These are phyloP conservation scores for Temnothorax curvispinosus DNA, from an alignment of 1,140 invertebrate species.

Conservation along the genomic window DNA sequence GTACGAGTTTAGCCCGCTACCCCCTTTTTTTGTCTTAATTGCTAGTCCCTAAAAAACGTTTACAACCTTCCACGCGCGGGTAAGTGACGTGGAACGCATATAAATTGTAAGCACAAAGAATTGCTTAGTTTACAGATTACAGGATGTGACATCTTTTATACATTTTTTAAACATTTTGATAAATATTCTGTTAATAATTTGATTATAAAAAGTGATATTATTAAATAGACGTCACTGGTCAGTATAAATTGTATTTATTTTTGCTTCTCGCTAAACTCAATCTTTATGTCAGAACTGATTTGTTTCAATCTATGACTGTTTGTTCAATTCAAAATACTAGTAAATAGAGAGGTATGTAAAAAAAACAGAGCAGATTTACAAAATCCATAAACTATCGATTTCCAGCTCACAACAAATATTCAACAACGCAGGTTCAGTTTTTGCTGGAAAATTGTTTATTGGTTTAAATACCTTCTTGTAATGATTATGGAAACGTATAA, in stretches of 20 bases:
- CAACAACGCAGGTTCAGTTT: neutral
- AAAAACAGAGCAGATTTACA: conserved; percentile 40
- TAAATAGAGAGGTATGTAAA: neutral
- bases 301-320: conserved; percentile 1
- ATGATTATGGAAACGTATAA: neutral
- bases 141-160: neutral
- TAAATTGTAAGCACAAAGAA: neutral
- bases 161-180: neutral
- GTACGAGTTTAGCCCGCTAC: conserved; percentile 66
- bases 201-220: neutral
- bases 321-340: conserved; percentile 18
- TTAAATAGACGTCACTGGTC: neutral
- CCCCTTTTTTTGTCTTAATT: neutral
- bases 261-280: neutral
- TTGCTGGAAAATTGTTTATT: conserved; percentile 28
- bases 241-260: conserved; percentile 27
- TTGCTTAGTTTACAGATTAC: neutral
- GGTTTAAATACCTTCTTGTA: neutral
- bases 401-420: conserved; percentile 23
- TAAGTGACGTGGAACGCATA: neutral
- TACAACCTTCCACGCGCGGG: no score
- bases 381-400: conserved; percentile 37
- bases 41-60: neutral
- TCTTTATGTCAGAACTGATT: conserved; percentile 22
- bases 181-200: conserved; percentile 14